Conservation (phyloP, 2,113 vertebrate genomes). For the Sander vitreus region DNA sequence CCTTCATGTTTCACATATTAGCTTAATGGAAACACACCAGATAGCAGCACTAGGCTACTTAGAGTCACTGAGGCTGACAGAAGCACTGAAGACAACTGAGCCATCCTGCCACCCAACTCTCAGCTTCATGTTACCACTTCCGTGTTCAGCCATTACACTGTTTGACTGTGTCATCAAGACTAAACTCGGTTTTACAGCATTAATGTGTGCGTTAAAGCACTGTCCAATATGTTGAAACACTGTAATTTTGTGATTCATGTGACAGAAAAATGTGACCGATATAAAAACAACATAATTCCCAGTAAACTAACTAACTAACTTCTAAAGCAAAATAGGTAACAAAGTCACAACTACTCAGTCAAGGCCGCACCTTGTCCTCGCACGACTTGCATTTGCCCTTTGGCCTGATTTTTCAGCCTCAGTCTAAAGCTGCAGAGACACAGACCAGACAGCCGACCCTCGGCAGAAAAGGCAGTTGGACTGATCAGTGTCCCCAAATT, state of each 20-base stretch:
- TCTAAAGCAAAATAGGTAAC: slow-evolving; percentile 1
- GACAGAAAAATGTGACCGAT: slow-evolving; percentile 21
- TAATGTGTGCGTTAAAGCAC: background rate
- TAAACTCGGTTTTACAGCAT: background rate
- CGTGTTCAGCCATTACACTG: background rate
- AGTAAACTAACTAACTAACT: slow-evolving; percentile 21
- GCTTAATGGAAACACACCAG: slow-evolving; percentile 62
- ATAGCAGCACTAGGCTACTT: slow-evolving; percentile 45
- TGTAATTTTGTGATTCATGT: slow-evolving; percentile 22
- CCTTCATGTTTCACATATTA: slow-evolving; percentile 60
- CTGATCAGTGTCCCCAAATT: too few relatives aligned
- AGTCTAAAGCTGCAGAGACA: background rate
- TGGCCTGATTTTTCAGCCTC: background rate
- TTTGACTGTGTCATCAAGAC: background rate
- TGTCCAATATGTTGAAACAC: slow-evolving; percentile 38
- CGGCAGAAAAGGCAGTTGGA: too few relatives aligned
- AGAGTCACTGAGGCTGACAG: slow-evolving; percentile 49
- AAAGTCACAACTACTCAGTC: slow-evolving; percentile 35
- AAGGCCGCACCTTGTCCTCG: slow-evolving; percentile 19
- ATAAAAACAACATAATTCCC: background rate
- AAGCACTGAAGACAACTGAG: slow-evolving; percentile 28
- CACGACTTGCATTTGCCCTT: background rate
- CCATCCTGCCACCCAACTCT: slow-evolving; percentile 3
- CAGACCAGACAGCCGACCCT: too few relatives aligned
- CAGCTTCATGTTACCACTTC: slow-evolving; percentile 19